A percentile compares a stretch with the other conserved stretches of the same genome.
phyloP scores from a whole-genome alignment of 2,888 invertebrate species.

The Pasiphila rectangulata region DNA sequence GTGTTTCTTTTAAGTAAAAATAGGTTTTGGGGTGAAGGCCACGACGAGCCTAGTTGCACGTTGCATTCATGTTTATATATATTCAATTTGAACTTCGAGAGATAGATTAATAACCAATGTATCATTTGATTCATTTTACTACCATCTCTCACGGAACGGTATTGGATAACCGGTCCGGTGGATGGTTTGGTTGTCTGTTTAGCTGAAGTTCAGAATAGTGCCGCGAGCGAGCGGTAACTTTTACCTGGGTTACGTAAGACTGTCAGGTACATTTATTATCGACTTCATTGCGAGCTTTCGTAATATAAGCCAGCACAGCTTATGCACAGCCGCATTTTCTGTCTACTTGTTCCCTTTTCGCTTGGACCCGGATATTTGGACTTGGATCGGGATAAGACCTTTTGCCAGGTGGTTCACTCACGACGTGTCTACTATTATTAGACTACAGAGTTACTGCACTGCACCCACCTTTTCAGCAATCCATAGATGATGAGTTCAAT shows the following conservation, averaged over 20 bases:
- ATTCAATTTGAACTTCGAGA: conserved; percentile 29
- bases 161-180: conserved; percentile 20
- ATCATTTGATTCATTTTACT: conserved; percentile 24
- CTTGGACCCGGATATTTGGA: conserved; percentile 46
- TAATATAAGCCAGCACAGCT: conserved; percentile 63
- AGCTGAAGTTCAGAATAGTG: conserved; percentile 68
- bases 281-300: conserved; percentile 73
- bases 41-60: conserved; percentile 33
- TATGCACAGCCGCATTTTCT: conserved; percentile 46
- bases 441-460: too few species aligned
- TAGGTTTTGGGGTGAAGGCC: conserved; percentile 67
- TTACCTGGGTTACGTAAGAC: conserved; percentile 73
- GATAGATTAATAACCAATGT: conserved; percentile 22
- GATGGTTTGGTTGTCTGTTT: conserved; percentile 33
- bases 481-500: too few species aligned
- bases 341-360: conserved; percentile 48
- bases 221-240: conserved; percentile 68
- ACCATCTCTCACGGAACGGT: conserved; percentile 9
- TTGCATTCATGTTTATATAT: conserved; percentile 27
- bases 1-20: conserved; percentile 58
- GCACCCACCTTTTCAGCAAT: too few species aligned
- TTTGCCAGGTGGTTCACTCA: conserved; percentile 1
- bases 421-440: neutral
- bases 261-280: conserved; percentile 74
- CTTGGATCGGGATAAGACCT: conserved; percentile 18